Conservation (phyloP, 2,888 invertebrate genomes). For the Rotaria macrura region DNA sequence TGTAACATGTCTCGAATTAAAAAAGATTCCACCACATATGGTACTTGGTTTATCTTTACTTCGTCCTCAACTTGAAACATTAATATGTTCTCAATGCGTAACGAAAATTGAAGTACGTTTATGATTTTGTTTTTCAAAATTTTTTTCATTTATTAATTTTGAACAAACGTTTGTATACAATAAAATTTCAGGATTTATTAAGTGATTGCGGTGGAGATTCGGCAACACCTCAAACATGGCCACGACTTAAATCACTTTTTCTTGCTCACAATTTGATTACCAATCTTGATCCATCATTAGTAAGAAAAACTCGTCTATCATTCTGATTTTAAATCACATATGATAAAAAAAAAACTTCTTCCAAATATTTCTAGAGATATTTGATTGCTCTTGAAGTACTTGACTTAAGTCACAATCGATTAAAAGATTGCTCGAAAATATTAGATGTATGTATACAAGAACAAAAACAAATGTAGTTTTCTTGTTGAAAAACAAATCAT, state of each 20-base stretch:
- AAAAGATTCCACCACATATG: conserved; percentile 14
- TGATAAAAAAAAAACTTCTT: too few relatives aligned
- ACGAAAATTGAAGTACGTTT: background rate
- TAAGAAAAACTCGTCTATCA: background rate
- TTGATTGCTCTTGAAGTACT: background rate
- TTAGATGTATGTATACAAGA: background rate
- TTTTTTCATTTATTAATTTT: background rate
- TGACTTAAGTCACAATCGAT: conserved; percentile 9
- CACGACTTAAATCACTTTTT: background rate
- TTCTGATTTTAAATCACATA: background rate
- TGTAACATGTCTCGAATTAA: background rate
- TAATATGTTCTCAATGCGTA: conserved; percentile 3
- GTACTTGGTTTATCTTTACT: background rate
- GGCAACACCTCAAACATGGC: background rate
- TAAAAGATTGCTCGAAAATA: conserved; percentile 10
- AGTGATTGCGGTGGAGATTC: conserved; percentile 1
- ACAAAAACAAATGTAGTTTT: background rate
- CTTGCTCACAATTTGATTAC: conserved; percentile 16
- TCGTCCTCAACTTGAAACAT: background rate
- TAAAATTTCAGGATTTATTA: background rate
- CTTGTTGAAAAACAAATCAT: background rate
- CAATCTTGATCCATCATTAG: background rate
- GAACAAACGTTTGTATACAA: too few relatives aligned
- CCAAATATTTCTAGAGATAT: background rate
- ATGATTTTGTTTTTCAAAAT: background rate